Percentiles rank a stretch among this genome's conserved stretches.
Evolutionary conservation across 2,113 vertebrate species (phyloP).

Genomic region (Anhinga rufa): DNA sequence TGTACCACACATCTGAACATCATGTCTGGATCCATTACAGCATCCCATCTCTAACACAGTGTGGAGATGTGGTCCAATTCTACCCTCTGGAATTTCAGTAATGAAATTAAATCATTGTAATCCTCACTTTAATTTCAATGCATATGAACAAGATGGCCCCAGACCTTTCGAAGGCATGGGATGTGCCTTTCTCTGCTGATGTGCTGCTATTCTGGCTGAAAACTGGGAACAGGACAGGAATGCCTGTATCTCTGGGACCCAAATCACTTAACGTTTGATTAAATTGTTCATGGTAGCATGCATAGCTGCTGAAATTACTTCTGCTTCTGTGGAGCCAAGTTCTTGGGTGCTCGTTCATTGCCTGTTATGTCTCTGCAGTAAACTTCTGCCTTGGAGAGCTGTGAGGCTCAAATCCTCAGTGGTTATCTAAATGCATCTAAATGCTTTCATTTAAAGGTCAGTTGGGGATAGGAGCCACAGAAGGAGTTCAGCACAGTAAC

Average conservation of each 20-base stretch:
- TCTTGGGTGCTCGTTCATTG: not conserved
- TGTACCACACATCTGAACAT: not conserved
- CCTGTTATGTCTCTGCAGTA: not conserved
- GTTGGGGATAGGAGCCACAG: not conserved
- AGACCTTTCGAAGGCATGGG: not conserved
- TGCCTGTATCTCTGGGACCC: not conserved
- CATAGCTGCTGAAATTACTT: not conserved
- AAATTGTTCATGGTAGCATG: not conserved
- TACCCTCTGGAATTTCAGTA: not conserved
- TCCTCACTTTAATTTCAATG: not conserved
- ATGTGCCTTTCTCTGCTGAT: not conserved
- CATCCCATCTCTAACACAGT: not conserved
- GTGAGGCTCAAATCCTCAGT: not conserved
- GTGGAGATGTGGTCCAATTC: not conserved
- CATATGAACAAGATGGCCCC: not conserved
- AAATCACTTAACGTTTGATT: not conserved
- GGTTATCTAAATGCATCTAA: not conserved
- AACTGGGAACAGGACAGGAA: not conserved
- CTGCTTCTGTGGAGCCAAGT: not conserved
- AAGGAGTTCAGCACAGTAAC: not conserved
- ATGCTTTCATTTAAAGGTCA: not conserved
- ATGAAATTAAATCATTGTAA: not conserved
- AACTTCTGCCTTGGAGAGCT: not conserved
- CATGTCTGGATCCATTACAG: not conserved
- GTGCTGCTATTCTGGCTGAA: not conserved